Evolutionary conservation across 2,797 vertebrate species (phyloP).

Genomic region (Xiphorhynchus erythropygius): DNA sequence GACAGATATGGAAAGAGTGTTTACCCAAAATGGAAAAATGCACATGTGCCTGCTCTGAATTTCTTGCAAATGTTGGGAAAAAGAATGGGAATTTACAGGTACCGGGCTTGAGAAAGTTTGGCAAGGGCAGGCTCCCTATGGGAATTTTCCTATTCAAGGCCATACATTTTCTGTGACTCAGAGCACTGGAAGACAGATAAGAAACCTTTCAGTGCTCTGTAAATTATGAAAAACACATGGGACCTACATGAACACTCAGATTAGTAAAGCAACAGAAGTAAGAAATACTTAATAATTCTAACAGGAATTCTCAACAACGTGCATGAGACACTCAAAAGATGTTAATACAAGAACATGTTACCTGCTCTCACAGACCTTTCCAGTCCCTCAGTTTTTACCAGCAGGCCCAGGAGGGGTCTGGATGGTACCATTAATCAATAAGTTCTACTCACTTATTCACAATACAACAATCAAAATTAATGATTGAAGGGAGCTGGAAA

Average conservation of each 20-base stretch:
- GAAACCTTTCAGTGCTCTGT: constrained; percentile 13
- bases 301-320: constrained; percentile 6
- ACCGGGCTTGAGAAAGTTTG: background rate
- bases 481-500: constrained; percentile 38
- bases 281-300: constrained; percentile 29
- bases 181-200: constrained; percentile 26
- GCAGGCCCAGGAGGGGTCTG: background rate
- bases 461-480: constrained; percentile 21
- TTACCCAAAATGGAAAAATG: background rate
- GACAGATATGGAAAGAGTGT: background rate
- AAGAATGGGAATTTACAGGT: background rate
- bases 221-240: constrained; percentile 36
- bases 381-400: background rate
- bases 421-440: constrained; percentile 16
- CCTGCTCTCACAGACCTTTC: background rate
- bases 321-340: background rate
- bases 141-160: background rate
- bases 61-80: background rate
- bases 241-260: constrained; percentile 25
- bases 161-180: constrained; percentile 44
- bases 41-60: background rate
- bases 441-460: constrained; percentile 11
- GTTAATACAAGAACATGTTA: background rate
- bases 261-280: constrained; percentile 26
- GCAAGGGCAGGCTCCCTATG: background rate